Conservation (phyloP, 2,113 vertebrate genomes). For the Rhegmatorhina hoffmannsi region DNA sequence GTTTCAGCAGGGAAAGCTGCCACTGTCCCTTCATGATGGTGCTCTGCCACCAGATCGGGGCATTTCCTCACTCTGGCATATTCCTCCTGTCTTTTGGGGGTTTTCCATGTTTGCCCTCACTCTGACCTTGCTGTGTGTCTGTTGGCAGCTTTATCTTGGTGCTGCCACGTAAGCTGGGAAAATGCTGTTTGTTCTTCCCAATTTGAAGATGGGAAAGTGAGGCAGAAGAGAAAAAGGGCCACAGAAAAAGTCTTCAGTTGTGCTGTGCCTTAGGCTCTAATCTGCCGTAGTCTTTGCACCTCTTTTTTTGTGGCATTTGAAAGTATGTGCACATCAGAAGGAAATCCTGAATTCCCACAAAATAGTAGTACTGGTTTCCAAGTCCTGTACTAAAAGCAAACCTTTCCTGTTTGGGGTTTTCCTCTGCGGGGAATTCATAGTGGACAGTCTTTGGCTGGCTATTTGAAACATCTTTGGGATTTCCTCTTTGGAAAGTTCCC, state of each 20-base stretch:
- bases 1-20: background rate
- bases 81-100: background rate
- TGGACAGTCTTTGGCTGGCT: background rate
- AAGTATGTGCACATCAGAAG: background rate
- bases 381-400: background rate
- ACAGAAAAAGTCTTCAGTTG: background rate
- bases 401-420: conserved; percentile 15
- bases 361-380: background rate
- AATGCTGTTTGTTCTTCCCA: background rate
- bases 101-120: background rate
- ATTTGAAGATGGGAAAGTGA: background rate
- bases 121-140: background rate
- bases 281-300: background rate
- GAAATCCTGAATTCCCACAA: background rate
- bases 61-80: background rate
- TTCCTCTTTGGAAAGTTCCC: conserved; percentile 47
- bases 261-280: background rate
- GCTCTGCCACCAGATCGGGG: background rate
- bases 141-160: background rate
- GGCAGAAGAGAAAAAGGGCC: background rate
- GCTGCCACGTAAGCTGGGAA: background rate
- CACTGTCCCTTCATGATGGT: background rate
- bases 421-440: background rate
- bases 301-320: background rate
- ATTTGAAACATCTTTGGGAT: conserved; percentile 25